Percentiles rank a stretch among this genome's conserved stretches.
These are phyloP conservation scores for Cinara cedri DNA, from an alignment of 2,888 invertebrate species.

Conservation along the genomic window DNA sequence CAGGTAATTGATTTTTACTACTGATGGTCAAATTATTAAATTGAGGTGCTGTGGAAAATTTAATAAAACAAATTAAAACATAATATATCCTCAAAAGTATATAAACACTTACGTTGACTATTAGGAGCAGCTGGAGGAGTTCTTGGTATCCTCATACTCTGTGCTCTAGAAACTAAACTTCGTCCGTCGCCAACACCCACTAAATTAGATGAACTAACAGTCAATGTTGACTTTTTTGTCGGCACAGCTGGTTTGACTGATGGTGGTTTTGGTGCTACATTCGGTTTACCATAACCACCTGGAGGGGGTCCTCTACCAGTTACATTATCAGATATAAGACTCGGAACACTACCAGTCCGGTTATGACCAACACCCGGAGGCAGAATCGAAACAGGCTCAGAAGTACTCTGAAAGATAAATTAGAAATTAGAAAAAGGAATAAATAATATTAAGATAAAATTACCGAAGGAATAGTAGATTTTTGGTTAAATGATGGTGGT, in stretches of 20 bases:
- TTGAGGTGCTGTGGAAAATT: constrained; percentile 40
- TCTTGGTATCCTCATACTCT: constrained; percentile 83
- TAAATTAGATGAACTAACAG: constrained; percentile 45
- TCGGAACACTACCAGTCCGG: constrained; percentile 58
- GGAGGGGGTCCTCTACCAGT: constrained; percentile 60
- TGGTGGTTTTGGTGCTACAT: constrained; percentile 80
- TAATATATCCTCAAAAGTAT: constrained; percentile 25
- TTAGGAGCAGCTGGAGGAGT: constrained; percentile 68
- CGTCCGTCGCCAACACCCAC: constrained; percentile 64
- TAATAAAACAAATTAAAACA: constrained; percentile 58
- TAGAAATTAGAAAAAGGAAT: constrained; percentile 32
- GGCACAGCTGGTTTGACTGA: constrained; percentile 70
- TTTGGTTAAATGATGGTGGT: constrained; percentile 63
- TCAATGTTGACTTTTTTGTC: constrained; percentile 66
- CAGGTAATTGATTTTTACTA: constrained; percentile 52
- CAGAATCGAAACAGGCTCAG: constrained; percentile 68
- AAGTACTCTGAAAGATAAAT: constrained; percentile 66
- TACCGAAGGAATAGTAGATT: constrained; percentile 62
- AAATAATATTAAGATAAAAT: constrained; percentile 58
- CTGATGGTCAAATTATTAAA: constrained; percentile 50
- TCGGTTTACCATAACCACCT: constrained; percentile 75
- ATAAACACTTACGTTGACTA: constrained; percentile 60
- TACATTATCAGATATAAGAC: constrained; percentile 54
- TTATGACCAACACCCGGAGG: constrained; percentile 58
- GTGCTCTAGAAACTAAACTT: constrained; percentile 72